These are phyloP conservation scores for Actinia tenebrosa DNA, from an alignment of 64 coral and sea anemone species.

Conservation along the genomic window DNA sequence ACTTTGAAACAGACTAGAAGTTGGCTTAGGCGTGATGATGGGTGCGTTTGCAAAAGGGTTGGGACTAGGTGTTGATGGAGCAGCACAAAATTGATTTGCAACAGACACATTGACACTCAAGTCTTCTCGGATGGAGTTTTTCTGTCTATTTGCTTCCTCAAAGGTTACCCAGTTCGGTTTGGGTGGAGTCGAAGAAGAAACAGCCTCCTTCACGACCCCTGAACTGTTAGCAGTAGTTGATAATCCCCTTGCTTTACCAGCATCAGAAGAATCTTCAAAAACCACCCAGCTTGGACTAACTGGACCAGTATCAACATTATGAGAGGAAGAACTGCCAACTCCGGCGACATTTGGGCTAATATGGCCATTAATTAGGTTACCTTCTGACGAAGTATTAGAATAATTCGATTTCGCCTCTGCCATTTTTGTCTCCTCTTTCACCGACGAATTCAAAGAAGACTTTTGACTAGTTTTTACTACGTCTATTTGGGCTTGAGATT, in stretches of 20 bases:
- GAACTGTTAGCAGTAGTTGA: background rate
- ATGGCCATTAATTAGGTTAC: background rate
- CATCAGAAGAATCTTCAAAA: background rate
- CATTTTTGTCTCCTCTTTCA: background rate
- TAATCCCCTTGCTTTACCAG: background rate
- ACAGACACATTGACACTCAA: constrained; percentile 39
- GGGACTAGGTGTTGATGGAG: constrained; percentile 26
- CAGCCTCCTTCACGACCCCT: background rate
- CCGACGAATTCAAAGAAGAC: background rate
- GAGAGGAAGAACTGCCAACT: background rate
- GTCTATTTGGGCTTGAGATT: background rate
- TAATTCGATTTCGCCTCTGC: background rate
- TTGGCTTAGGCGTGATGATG: background rate
- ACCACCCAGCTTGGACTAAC: constrained; percentile 8
- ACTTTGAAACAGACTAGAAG: constrained; percentile 36
- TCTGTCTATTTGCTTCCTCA: constrained; percentile 20
- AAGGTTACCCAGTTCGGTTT: constrained; percentile 47
- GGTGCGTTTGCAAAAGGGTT: constrained; percentile 45
- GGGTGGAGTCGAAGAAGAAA: background rate
- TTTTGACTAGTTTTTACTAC: background rate
- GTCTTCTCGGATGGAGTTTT: background rate
- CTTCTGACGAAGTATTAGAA: background rate
- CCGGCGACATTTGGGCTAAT: constrained; percentile 4
- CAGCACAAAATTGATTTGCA: background rate
- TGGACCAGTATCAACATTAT: background rate